Conservation (phyloP, 2,797 vertebrate genomes). For the Amblyraja radiata region DNA sequence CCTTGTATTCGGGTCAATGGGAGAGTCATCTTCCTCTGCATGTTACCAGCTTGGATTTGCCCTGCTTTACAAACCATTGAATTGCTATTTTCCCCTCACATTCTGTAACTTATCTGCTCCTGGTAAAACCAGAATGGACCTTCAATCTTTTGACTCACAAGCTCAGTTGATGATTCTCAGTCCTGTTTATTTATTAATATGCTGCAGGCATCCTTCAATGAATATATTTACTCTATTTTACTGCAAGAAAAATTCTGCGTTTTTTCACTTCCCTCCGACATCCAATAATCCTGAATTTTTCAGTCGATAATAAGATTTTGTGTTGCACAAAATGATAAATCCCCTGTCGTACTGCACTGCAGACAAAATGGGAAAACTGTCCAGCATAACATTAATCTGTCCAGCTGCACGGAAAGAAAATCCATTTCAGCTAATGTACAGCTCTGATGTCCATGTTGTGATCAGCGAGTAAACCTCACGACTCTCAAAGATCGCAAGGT, state of each 20-base stretch:
- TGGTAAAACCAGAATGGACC: not conserved
- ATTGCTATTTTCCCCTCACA: not conserved
- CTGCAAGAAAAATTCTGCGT: not conserved
- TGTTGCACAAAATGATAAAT: constrained; percentile 18
- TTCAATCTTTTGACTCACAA: not conserved
- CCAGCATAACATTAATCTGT: not conserved
- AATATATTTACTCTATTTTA: constrained; percentile 22
- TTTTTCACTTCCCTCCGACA: not conserved
- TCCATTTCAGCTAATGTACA: constrained; percentile 19
- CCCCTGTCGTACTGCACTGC: not conserved
- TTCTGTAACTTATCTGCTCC: not conserved
- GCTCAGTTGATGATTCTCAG: not conserved
- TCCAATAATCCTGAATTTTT: constrained; percentile 26
- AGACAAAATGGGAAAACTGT: not conserved
- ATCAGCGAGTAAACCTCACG: not conserved
- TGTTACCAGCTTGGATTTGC: not conserved
- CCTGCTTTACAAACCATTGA: not conserved
- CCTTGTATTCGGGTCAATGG: no score
- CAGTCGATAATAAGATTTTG: constrained; percentile 10
- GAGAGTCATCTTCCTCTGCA: not conserved
- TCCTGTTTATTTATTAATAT: constrained; percentile 4
- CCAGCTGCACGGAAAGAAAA: constrained; percentile 18
- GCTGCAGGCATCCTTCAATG: not conserved
- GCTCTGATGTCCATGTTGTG: not conserved
- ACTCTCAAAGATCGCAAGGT: not conserved